A percentile compares a stretch with the other conserved stretches of the same genome.
Evolutionary conservation across 1,140 invertebrate genomes (phyloP).

Genomic region (Periplaneta americana): DNA sequence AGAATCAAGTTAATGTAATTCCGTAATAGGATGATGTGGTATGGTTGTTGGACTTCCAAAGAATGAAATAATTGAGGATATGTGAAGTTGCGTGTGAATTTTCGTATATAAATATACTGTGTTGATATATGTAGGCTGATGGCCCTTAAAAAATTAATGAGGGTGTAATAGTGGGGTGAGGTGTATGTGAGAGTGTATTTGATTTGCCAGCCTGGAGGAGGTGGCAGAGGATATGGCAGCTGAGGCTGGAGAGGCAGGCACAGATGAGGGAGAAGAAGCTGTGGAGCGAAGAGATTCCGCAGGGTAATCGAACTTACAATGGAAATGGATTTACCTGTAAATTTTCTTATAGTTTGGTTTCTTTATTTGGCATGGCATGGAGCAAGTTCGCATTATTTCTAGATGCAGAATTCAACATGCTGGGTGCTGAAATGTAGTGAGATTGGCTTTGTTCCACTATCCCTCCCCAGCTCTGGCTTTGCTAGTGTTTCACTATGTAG

Average conservation of each 20-base stretch:
- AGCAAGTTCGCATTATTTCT: background rate
- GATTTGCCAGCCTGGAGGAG: slow-evolving; percentile 6
- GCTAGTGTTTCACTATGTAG: background rate
- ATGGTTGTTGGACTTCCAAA: too few relatives aligned
- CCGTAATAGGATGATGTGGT: too few relatives aligned
- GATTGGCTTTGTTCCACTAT: background rate
- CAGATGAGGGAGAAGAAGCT: background rate
- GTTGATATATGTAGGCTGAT: too few relatives aligned
- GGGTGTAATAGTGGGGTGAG: too few relatives aligned
- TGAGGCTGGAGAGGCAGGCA: background rate
- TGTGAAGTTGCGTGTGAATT: too few relatives aligned
- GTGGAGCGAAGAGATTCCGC: background rate
- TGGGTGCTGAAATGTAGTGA: background rate
- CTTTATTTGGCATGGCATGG: background rate
- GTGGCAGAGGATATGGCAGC: slow-evolving; percentile 10
- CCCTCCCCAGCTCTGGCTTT: background rate
- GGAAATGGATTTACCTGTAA: background rate
- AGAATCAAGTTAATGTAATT: too few relatives aligned
- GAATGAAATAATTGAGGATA: too few relatives aligned
- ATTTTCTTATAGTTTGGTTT: background rate
- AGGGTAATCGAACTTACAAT: background rate
- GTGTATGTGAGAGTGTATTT: background rate
- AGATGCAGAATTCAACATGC: background rate
- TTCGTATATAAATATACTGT: too few relatives aligned
- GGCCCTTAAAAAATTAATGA: too few relatives aligned